Conservation (phyloP, 1,140 invertebrate species). For the Drosophila rufa region DNA sequence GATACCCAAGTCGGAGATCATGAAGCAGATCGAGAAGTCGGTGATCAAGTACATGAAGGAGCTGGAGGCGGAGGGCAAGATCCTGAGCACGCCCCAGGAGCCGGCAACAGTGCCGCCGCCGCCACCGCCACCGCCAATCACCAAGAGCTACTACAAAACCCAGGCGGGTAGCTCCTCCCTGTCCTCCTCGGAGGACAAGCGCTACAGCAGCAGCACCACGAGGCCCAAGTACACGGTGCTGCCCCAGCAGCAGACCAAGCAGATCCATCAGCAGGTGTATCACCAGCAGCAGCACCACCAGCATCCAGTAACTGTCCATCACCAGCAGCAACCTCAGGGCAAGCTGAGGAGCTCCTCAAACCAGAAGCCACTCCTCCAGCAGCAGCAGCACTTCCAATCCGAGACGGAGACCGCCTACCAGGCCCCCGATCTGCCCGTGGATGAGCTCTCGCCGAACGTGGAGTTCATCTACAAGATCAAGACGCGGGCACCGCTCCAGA, state of each 20-base stretch:
- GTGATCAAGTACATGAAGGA: constrained; percentile 85
- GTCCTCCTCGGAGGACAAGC: constrained; percentile 59
- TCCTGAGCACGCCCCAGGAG: constrained; percentile 71
- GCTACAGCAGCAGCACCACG: constrained; percentile 64
- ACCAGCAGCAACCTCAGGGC: constrained; percentile 12
- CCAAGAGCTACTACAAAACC: constrained; percentile 75
- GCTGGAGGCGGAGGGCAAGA: constrained; percentile 80
- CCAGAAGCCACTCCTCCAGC: constrained; percentile 24
- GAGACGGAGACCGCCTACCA: constrained; percentile 76
- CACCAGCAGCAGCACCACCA: constrained; percentile 32
- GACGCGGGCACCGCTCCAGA: constrained; percentile 75
- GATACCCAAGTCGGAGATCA: constrained; percentile 83
- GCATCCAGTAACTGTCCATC: neutral
- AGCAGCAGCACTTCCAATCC: constrained; percentile 61
- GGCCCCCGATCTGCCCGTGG: constrained; percentile 58
- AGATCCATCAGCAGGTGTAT: constrained; percentile 10
- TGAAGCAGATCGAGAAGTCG: constrained; percentile 83
- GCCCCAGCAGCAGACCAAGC: constrained; percentile 7
- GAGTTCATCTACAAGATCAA: constrained; percentile 84
- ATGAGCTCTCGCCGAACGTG: constrained; percentile 70
- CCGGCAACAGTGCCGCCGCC: constrained; percentile 24
- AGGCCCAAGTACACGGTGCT: constrained; percentile 58
- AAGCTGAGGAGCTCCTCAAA: constrained; percentile 27
- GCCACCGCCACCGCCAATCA: constrained; percentile 42
- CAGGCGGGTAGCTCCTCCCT: constrained; percentile 28